Evolutionary conservation across 2,797 vertebrate genomes (phyloP).

Genomic region (Propithecus perrieri): DNA sequence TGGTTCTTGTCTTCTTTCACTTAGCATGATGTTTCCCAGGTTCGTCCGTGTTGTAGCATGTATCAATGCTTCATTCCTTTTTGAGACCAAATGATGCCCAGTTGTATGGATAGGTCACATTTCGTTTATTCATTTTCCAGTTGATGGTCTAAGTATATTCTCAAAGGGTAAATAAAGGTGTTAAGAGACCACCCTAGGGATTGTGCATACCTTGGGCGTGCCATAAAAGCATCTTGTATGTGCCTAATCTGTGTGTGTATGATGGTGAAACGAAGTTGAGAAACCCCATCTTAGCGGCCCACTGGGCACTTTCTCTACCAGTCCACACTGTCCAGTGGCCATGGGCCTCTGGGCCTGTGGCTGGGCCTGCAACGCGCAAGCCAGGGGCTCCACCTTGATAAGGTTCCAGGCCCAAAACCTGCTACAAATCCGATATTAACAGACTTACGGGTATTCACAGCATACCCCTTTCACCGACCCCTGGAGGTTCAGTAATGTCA

Average conservation of each 20-base stretch:
- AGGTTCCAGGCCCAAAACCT: background rate
- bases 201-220: rapidly evolving
- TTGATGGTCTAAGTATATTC: background rate
- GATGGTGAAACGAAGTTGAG: background rate
- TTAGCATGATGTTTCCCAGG: background rate
- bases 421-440: background rate
- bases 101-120: background rate
- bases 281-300: background rate
- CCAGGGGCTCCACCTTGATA: background rate
- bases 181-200: background rate
- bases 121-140: background rate
- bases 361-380: no score
- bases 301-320: background rate
- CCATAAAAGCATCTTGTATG: background rate
- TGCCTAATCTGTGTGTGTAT: background rate
- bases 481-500: background rate
- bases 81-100: background rate
- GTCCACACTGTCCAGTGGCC: no score
- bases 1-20: background rate
- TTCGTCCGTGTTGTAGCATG: background rate
- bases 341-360: background rate
- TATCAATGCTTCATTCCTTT: background rate
- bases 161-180: background rate
- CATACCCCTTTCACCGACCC: background rate
- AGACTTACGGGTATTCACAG: background rate